Evolutionary conservation across 1,140 invertebrate species (phyloP), one percentile per base, ranked within the genome.

Genomic region (Camponotus vicinus): DNA sequence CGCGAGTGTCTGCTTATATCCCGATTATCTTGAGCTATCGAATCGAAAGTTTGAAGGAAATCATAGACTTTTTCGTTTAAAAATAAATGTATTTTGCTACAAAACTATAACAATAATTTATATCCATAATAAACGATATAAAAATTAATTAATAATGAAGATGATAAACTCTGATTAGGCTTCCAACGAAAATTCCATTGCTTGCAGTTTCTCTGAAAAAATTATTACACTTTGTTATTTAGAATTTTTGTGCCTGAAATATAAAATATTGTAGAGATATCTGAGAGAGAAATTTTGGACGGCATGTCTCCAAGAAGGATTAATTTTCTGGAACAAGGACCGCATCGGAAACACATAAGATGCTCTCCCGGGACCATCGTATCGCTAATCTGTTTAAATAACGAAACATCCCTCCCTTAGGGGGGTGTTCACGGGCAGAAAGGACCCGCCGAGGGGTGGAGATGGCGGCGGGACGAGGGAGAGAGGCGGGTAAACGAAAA

Each of bases 351-450:
- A 93, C 92, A 91, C 93, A 91, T 93, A 94, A 94, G 94, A 94
- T 91, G 92, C 90, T 91, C 90, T 92, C 92, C 91, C 88, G 91
- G 80, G 82, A 79, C 82, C 88, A 88, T 55, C 88, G 92, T 92
- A 93, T 94, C 92, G 93, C 93, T 94, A 93, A 94, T 94, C 94
- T 94, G 93, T 93, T 94, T 93, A 94, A 94, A 94, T 94, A 94
- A 94, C 93, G 93, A 94, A 94, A 94, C 92, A 94, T 94, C 93
- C 91, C 91, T 90, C 71, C 91, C 88, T 63, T 88, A 90, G 89
- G 92, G 78, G 66, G 63, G 40, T 75, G 66, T 34, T 69, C 69
- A 87, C 37, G 70, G 59, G 71, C 59, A 63, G 88, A 77, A 86
- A 78, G 88, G 77, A 77, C 64, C 63, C 49, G 84, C 42, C 45